A percentile compares a stretch with the other conserved stretches of the same genome.
phyloP scores from a whole-genome alignment of 2,113 vertebrate species.

The Benitochromis conjunctus region DNA sequence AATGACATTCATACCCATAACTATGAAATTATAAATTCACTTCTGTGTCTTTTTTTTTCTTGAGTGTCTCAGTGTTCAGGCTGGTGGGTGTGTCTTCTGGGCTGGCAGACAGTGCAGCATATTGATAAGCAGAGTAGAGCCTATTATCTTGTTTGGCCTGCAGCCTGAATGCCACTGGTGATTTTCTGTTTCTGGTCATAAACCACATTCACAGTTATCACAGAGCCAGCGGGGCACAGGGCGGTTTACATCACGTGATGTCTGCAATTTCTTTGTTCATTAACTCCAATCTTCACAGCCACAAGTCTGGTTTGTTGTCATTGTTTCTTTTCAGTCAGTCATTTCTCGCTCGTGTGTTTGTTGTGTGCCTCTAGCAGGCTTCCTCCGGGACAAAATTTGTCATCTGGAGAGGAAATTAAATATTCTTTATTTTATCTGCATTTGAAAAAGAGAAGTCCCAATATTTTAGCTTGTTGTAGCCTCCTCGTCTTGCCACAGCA shows the following conservation, averaged over 20 bases:
- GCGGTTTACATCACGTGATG: not conserved
- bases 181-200: slow-evolving; percentile 42
- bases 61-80: not conserved
- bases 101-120: slow-evolving; percentile 18
- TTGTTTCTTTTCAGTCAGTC: not conserved
- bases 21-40: not conserved
- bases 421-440: slow-evolving; percentile 1
- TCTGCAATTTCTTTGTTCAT: slow-evolving; percentile 19
- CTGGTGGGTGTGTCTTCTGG: not conserved
- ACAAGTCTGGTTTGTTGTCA: not conserved
- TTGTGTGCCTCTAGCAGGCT: not conserved
- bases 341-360: not conserved
- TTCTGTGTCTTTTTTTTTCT: not conserved
- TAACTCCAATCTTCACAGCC: not conserved
- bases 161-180: slow-evolving; percentile 36
- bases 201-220: slow-evolving; percentile 12
- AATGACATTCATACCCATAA: not conserved
- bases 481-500: not conserved
- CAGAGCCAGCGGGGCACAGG: not conserved
- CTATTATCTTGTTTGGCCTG: slow-evolving; percentile 48
- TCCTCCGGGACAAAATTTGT: not conserved
- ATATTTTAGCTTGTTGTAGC: not conserved
- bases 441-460: not conserved
- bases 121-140: slow-evolving; percentile 51
- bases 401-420: not conserved